Percentiles rank a stretch among this genome's conserved stretches.
These are phyloP conservation scores for Callorhinus ursinus DNA, from an alignment of 2,113 vertebrate species.

Conservation along the genomic window DNA sequence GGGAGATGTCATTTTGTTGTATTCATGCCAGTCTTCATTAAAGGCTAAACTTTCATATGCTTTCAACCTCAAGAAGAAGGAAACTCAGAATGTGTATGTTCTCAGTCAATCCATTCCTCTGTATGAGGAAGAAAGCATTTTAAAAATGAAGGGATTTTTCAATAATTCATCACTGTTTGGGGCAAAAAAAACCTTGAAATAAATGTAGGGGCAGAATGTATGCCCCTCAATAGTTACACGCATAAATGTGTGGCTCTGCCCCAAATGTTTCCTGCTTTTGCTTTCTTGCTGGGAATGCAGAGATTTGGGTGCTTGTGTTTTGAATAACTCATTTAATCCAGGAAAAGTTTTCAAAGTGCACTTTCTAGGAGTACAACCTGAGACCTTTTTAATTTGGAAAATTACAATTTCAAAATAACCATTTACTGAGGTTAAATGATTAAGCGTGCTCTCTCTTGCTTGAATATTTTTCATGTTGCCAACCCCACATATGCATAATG, in stretches of 20 bases:
- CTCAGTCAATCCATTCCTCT: not conserved
- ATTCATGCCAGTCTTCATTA: not conserved
- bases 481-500: not conserved
- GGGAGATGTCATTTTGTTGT: not conserved
- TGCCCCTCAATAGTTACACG: too few relatives aligned
- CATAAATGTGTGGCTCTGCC: not conserved
- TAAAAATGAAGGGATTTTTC: not conserved
- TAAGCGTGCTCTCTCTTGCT: not conserved
- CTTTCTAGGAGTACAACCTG: not conserved
- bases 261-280: not conserved
- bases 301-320: not conserved
- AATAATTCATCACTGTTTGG: not conserved
- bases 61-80: not conserved
- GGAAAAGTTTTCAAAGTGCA: constrained; percentile 13
- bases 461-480: not conserved
- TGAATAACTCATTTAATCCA: not conserved
- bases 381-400: constrained; percentile 26
- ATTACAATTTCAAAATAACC: constrained; percentile 30
- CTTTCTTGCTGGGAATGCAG: not conserved
- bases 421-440: constrained; percentile 9
- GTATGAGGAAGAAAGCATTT: not conserved
- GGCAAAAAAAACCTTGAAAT: not conserved
- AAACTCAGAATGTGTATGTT: not conserved
- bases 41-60: not conserved
- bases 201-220: not conserved